These are phyloP conservation scores for Cataglyphis livida DNA, from an alignment of 2,888 invertebrate species.

Conservation along the genomic window DNA sequence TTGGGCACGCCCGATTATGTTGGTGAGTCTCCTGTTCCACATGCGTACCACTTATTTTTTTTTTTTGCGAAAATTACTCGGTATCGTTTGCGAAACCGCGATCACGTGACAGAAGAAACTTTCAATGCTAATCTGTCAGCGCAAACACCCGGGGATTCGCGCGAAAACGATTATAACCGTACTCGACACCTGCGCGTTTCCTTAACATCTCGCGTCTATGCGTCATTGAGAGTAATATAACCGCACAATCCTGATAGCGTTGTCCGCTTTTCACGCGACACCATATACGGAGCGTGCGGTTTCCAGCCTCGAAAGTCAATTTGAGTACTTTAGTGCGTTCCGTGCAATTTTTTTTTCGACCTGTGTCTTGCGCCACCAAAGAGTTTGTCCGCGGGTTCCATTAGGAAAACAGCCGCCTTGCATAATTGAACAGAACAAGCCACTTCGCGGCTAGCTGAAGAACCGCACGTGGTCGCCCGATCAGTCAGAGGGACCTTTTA, in stretches of 20 bases:
- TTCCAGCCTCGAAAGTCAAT: slow-evolving; percentile 12
- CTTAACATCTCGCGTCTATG: neutral
- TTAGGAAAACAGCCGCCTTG: slow-evolving; percentile 70
- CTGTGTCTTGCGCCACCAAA: neutral
- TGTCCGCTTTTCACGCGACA: neutral
- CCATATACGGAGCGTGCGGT: neutral
- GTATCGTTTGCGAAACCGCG: slow-evolving; percentile 17
- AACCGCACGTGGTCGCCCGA: slow-evolving; percentile 49
- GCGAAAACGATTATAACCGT: slow-evolving; percentile 8
- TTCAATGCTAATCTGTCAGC: neutral
- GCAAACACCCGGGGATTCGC: neutral
- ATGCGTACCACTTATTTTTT: neutral
- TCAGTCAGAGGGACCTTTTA: slow-evolving; percentile 52
- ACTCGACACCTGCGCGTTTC: slow-evolving; percentile 11
- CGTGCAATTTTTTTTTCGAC: neutral
- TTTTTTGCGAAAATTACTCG: neutral
- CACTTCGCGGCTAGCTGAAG: slow-evolving; percentile 53
- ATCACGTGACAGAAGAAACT: neutral
- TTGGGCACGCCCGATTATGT: slow-evolving; percentile 98
- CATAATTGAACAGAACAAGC: slow-evolving; percentile 74
- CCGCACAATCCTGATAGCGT: neutral
- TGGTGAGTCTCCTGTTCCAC: slow-evolving; percentile 87
- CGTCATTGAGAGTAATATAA: slow-evolving; percentile 6
- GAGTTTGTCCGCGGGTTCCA: slow-evolving; percentile 65
- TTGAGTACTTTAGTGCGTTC: neutral